These are phyloP conservation scores for Aphidius gifuensis DNA, from an alignment of 1,140 invertebrate species.

Conservation along the genomic window DNA sequence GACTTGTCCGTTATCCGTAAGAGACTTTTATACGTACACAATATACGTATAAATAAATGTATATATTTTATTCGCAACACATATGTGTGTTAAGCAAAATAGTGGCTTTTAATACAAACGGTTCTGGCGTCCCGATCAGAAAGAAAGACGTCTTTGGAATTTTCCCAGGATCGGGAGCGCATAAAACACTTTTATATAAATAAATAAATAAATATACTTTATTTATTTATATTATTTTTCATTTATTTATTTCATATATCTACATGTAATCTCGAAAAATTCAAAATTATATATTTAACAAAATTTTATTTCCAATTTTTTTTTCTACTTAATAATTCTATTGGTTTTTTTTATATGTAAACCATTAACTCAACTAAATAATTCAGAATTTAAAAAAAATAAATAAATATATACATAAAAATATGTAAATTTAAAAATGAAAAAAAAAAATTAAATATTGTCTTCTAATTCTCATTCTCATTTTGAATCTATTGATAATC, in stretches of 20 bases:
- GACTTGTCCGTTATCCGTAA: slow-evolving; percentile 19
- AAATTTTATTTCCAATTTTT: too few relatives aligned
- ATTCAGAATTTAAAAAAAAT: too few relatives aligned
- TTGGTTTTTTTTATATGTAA: too few relatives aligned
- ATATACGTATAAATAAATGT: background rate
- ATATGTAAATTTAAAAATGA: too few relatives aligned
- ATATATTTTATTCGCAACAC: slow-evolving; percentile 5
- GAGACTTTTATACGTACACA: background rate
- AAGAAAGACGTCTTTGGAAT: slow-evolving; percentile 20
- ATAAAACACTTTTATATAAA: slow-evolving; percentile 18
- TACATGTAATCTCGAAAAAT: too few relatives aligned
- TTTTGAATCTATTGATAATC: too few relatives aligned
- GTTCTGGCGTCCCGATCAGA: slow-evolving; percentile 5
- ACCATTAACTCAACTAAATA: too few relatives aligned
- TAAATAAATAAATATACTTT: slow-evolving; percentile 10
- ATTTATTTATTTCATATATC: background rate
- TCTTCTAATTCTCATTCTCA: too few relatives aligned
- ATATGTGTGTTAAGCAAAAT: slow-evolving; percentile 4
- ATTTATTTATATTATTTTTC: slow-evolving; percentile 1
- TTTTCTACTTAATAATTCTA: too few relatives aligned
- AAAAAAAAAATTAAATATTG: too few relatives aligned
- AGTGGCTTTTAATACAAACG: slow-evolving; percentile 10
- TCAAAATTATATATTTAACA: too few relatives aligned
- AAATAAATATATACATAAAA: too few relatives aligned
- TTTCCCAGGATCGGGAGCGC: slow-evolving; percentile 21